Conservation (phyloP, 2,113 vertebrate genomes). For the Callionymus lyra region DNA sequence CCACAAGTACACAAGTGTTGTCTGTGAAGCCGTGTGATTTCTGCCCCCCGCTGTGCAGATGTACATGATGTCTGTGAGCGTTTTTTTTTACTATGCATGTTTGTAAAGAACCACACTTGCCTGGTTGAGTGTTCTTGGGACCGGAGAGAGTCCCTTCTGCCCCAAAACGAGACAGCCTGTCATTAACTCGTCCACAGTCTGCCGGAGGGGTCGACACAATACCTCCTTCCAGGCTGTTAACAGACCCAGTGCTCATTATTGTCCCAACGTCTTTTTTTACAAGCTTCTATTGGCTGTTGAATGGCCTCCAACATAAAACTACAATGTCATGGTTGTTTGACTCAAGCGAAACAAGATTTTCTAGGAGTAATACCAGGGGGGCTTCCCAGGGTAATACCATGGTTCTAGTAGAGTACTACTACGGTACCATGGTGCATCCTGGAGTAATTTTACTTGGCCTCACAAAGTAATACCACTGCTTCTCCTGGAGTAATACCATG, state of each 20-base stretch:
- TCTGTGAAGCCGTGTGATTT: slow-evolving; percentile 29
- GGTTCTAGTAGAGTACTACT: no score
- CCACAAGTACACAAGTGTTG: slow-evolving; percentile 42
- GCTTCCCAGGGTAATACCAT: no score
- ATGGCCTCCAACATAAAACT: no score
- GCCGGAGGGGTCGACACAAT: slow-evolving; percentile 39
- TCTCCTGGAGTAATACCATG: no score
- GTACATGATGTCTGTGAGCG: slow-evolving; percentile 17
- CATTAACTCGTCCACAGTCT: slow-evolving; percentile 48
- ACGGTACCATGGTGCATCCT: no score
- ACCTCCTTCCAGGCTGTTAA: slow-evolving; percentile 28
- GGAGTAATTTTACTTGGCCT: no score
- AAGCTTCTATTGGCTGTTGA: slow-evolving; percentile 34
- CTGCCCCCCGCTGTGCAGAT: slow-evolving; percentile 24
- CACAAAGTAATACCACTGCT: no score
- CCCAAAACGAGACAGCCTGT: slow-evolving; percentile 39
- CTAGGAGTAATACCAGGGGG: no score
- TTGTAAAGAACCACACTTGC: slow-evolving; percentile 39
- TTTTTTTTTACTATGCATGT: slow-evolving; percentile 18
- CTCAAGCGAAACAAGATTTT: no score
- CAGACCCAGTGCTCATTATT: slow-evolving; percentile 27
- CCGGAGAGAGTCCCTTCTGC: slow-evolving; percentile 50
- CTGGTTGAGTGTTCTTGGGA: slow-evolving; percentile 17
- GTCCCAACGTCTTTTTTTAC: slow-evolving; percentile 32
- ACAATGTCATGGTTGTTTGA: no score